Conservation (phyloP, 1,140 invertebrate species). For the Ceratosolen fusciceps region DNA sequence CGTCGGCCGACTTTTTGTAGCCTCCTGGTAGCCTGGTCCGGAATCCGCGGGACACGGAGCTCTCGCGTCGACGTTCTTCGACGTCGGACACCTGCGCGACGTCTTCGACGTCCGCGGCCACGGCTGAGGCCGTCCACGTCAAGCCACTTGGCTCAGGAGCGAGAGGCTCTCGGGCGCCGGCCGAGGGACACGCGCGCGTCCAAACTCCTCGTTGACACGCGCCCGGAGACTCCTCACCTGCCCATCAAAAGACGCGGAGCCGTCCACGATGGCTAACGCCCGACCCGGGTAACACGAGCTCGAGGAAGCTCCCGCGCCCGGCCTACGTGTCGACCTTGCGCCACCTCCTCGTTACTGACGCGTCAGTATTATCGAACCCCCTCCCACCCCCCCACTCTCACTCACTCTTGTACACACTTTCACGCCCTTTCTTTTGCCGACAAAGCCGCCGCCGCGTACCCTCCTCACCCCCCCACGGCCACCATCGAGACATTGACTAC, state of each 20-base stretch:
- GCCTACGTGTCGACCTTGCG: not conserved
- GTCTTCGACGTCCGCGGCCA: constrained; percentile 46
- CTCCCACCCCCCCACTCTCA: too few species aligned
- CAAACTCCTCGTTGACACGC: constrained; percentile 67
- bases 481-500: too few species aligned
- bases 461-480: too few species aligned
- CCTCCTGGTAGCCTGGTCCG: constrained; percentile 56
- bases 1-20: not conserved
- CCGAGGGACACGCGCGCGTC: not conserved
- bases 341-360: too few species aligned
- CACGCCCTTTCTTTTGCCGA: not conserved
- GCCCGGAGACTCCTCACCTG: constrained; percentile 71
- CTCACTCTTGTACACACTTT: not conserved
- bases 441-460: not conserved
- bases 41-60: constrained; percentile 67
- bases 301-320: not conserved
- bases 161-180: not conserved
- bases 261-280: constrained; percentile 70
- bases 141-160: not conserved
- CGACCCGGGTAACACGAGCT: constrained; percentile 55
- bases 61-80: constrained; percentile 63
- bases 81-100: constrained; percentile 50
- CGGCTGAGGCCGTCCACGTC: not conserved
- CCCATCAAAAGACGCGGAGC: constrained; percentile 72
- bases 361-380: too few species aligned